Evolutionary conservation across 1,140 invertebrate genomes (phyloP).

Genomic region (Drosophila bocki): DNA sequence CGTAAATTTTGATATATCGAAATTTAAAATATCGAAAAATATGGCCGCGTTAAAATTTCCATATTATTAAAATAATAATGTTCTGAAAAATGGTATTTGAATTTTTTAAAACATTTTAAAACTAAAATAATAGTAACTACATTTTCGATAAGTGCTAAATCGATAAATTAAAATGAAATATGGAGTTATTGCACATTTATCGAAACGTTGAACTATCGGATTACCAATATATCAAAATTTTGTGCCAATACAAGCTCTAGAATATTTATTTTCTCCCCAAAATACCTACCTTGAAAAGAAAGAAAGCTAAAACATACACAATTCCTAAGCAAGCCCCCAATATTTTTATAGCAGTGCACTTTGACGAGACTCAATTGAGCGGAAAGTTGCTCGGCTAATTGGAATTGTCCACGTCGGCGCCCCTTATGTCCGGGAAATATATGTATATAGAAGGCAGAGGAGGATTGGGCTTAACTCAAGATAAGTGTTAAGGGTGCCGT

Average conservation of each 20-base stretch:
- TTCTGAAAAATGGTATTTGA: too few relatives aligned
- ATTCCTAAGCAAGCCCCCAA: too few relatives aligned
- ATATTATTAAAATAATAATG: too few relatives aligned
- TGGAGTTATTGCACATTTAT: background rate
- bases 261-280: background rate
- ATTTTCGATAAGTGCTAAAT: too few relatives aligned
- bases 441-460: background rate
- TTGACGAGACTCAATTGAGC: slow-evolving; percentile 27
- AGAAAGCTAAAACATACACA: too few relatives aligned
- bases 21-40: too few relatives aligned
- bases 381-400: slow-evolving; percentile 35
- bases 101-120: background rate
- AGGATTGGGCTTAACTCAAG: background rate
- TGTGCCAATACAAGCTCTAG: background rate
- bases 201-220: background rate
- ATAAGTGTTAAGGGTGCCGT: slow-evolving; percentile 4
- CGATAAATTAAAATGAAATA: background rate
- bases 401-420: slow-evolving; percentile 29
- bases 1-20: too few relatives aligned
- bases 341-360: slow-evolving; percentile 21
- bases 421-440: slow-evolving; percentile 9
- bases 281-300: background rate
- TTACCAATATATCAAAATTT: background rate
- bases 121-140: too few relatives aligned
- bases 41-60: too few relatives aligned